Conservation (phyloP, 2,797 vertebrate species). For the Toxotes lorentzi region DNA sequence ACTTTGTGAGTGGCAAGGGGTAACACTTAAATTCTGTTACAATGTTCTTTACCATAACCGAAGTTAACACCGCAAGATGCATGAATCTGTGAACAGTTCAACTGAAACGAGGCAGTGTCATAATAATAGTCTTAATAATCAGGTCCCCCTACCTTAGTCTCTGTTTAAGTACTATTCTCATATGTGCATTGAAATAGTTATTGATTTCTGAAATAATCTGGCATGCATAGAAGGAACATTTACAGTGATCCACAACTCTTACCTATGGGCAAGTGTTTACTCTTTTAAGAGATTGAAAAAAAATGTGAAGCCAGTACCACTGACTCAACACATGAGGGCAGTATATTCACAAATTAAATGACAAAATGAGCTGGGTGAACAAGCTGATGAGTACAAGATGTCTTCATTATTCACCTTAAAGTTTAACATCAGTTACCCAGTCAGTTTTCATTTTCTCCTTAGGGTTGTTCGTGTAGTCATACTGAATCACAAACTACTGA, state of each 20-base stretch:
- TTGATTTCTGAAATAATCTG: neutral
- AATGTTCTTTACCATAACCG: neutral
- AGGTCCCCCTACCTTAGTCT: neutral
- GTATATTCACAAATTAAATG: slow-evolving; percentile 40
- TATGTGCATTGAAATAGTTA: neutral
- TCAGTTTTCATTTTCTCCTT: neutral
- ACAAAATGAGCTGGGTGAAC: neutral
- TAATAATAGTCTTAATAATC: neutral
- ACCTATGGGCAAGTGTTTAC: neutral
- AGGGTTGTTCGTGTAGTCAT: neutral
- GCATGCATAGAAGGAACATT: neutral
- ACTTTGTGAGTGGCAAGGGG: neutral
- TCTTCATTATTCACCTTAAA: slow-evolving; percentile 35
- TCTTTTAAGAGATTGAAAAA: neutral
- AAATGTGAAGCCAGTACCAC: slow-evolving; percentile 10
- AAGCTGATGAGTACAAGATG: slow-evolving; percentile 29
- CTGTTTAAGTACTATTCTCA: neutral
- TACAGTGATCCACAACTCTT: neutral
- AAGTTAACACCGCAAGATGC: neutral
- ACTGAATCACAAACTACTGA: neutral
- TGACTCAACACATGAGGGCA: slow-evolving; percentile 70
- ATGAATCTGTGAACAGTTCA: neutral
- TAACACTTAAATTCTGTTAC: neutral
- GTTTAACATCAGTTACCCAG: neutral
- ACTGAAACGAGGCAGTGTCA: neutral